Conservation (phyloP, 1,140 invertebrate species). For the Musca domestica region DNA sequence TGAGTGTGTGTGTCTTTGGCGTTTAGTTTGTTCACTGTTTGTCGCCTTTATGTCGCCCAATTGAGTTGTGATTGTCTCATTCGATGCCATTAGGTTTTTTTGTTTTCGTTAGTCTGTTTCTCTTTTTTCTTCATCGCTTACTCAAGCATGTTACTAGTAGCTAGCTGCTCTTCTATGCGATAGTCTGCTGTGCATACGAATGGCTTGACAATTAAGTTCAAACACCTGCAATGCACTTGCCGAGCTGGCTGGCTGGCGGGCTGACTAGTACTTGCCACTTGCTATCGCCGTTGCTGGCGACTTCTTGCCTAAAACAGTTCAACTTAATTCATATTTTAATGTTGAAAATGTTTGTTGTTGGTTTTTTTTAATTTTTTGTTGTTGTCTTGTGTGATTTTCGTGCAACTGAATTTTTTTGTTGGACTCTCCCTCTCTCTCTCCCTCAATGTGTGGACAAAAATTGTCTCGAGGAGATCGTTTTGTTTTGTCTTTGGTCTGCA, state of each 20-base stretch:
- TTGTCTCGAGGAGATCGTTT: too few species aligned
- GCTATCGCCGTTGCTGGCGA: too few species aligned
- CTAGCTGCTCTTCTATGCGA: not conserved
- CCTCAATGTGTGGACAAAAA: too few species aligned
- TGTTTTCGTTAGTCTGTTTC: not conserved
- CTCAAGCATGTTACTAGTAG: not conserved
- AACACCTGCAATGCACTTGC: constrained; percentile 18
- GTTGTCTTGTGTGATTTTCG: not conserved
- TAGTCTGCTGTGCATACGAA: constrained; percentile 1
- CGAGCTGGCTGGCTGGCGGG: too few species aligned
- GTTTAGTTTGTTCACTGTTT: constrained; percentile 9
- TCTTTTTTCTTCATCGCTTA: not conserved
- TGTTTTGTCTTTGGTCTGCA: too few species aligned
- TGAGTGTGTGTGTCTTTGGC: not conserved
- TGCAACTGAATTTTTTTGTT: too few species aligned
- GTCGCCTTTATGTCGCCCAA: constrained; percentile 21
- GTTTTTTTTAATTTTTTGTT: not conserved
- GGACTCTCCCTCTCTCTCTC: too few species aligned
- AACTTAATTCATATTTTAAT: not conserved
- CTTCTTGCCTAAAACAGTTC: not conserved
- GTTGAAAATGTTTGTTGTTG: not conserved
- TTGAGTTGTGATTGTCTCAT: constrained; percentile 21
- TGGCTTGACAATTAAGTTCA: constrained; percentile 17
- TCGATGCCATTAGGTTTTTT: not conserved
- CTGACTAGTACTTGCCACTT: not conserved